Conservation (phyloP, 1,140 invertebrate species). For the Anagrus nilaparvatae region DNA sequence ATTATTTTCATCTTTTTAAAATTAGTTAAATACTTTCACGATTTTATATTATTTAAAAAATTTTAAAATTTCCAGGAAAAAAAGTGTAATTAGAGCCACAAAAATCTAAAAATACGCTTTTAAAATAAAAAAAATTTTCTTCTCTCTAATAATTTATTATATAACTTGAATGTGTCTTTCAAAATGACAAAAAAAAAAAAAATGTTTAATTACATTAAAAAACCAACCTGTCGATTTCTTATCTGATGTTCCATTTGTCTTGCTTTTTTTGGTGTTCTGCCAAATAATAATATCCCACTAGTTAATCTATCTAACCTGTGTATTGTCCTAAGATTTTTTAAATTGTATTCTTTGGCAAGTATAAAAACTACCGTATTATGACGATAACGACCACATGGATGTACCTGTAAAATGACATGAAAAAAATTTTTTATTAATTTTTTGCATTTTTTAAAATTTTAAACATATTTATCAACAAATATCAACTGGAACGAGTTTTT, state of each 20-base stretch:
- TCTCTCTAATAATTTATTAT: not conserved
- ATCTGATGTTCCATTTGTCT: conserved; percentile 92
- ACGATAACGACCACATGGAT: conserved; percentile 92
- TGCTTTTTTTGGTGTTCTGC: conserved; percentile 83
- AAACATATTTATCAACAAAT: too few species aligned
- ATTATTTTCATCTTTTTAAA: too few species aligned
- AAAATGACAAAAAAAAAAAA: too few species aligned
- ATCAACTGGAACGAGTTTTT: too few species aligned
- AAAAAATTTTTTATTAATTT: not conserved
- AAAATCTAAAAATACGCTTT: too few species aligned
- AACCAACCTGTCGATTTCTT: conserved; percentile 57
- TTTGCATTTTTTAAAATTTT: too few species aligned
- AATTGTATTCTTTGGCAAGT: conserved; percentile 89
- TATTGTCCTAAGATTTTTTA: conserved; percentile 88
- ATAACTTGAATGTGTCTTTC: not conserved
- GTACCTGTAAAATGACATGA: conserved; percentile 62
- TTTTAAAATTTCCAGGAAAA: too few species aligned
- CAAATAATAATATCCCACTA: conserved; percentile 88
- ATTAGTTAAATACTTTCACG: too few species aligned
- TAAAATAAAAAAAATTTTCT: not conserved
- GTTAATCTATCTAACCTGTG: conserved; percentile 87
- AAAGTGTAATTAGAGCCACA: too few species aligned
- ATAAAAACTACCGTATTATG: conserved; percentile 96
- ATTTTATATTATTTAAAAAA: too few species aligned
- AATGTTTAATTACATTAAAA: too few species aligned